Evolutionary conservation across 2,113 vertebrate genomes (phyloP).

Genomic region (Salvelinus namaycush): DNA sequence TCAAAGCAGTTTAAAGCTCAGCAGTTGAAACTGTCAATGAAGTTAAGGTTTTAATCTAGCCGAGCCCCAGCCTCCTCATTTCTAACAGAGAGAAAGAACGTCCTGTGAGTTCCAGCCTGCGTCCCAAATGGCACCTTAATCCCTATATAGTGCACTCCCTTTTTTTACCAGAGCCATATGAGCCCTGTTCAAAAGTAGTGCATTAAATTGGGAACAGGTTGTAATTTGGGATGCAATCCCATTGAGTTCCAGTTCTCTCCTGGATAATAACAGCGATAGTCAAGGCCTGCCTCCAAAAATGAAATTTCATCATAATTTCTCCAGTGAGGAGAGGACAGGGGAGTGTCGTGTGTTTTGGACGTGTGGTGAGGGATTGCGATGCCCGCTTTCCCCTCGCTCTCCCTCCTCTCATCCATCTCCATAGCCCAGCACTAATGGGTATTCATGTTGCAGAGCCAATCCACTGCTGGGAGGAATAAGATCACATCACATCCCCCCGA

Average conservation of each 20-base stretch:
- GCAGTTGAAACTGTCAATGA: constrained; percentile 70
- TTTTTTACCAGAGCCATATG: too few relatives aligned
- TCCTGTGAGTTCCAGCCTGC: constrained; percentile 34
- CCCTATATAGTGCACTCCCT: too few relatives aligned
- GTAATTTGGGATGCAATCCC: too few relatives aligned
- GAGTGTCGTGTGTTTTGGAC: constrained; percentile 31
- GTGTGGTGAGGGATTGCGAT: constrained; percentile 30
- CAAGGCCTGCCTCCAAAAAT: constrained; percentile 48
- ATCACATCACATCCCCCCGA: constrained; percentile 69
- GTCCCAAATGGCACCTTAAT: too few relatives aligned
- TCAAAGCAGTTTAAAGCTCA: constrained; percentile 71
- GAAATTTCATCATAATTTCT: constrained; percentile 43
- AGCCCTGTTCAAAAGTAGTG: too few relatives aligned
- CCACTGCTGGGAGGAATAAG: constrained; percentile 69
- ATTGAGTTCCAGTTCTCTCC: constrained; percentile 47
- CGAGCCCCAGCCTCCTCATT: neutral
- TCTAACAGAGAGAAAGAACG: constrained; percentile 44
- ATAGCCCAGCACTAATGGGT: constrained; percentile 69
- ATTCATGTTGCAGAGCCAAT: constrained; percentile 72
- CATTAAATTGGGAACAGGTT: too few relatives aligned
- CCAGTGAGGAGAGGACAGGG: constrained; percentile 21
- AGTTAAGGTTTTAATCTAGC: constrained; percentile 75
- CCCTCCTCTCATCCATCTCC: constrained; percentile 72
- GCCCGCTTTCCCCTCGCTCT: constrained; percentile 47
- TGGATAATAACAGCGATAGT: constrained; percentile 48